Percentiles rank a stretch among this genome's conserved stretches.
Evolutionary conservation across 2,797 vertebrate species (phyloP).

Genomic region (Danionella dracula): DNA sequence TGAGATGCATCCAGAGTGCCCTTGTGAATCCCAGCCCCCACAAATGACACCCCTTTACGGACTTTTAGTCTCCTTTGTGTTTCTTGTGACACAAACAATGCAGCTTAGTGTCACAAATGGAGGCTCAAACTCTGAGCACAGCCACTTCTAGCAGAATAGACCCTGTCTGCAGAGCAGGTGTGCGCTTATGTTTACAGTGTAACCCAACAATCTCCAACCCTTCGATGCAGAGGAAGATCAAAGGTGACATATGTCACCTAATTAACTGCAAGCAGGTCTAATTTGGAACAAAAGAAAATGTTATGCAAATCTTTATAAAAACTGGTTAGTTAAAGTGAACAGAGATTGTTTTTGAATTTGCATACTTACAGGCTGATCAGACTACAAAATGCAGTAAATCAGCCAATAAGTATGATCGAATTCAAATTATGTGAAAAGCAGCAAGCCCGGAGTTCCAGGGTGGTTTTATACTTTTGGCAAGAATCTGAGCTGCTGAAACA

Average conservation of each 20-base stretch:
- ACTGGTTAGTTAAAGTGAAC: no score
- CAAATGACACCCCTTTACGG: constrained; percentile 2
- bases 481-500: no score
- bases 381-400: no score
- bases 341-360: no score
- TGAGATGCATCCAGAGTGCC: constrained; percentile 3
- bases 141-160: constrained; percentile 37
- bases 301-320: no score
- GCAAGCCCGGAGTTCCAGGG: no score
- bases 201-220: background rate
- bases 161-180: constrained; percentile 39
- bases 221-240: constrained; percentile 33
- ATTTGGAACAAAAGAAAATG: no score
- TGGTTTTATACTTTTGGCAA: no score
- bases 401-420: no score
- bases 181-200: constrained; percentile 5
- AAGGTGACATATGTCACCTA: constrained; percentile 35
- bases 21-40: background rate
- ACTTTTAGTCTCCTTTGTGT: constrained; percentile 12
- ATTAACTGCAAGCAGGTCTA: constrained; percentile 38
- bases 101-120: constrained; percentile 40
- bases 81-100: constrained; percentile 37
- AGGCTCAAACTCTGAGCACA: constrained; percentile 35
- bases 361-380: no score
- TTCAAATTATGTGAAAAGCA: no score